Evolutionary conservation across 2,888 invertebrate species (phyloP).

Genomic region (Yponomeuta cagnagella): DNA sequence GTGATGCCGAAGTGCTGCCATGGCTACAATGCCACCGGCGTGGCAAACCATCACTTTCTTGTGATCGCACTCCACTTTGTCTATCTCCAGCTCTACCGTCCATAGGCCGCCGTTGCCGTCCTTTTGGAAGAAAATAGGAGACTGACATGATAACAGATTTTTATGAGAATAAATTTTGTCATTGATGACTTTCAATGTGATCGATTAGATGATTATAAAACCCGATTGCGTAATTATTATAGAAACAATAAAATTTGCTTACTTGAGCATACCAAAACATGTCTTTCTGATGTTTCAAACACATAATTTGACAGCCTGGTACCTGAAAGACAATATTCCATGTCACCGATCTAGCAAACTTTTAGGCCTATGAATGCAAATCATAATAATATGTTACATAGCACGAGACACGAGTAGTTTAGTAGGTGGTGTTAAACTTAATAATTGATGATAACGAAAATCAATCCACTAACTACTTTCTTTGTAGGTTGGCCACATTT

Average conservation of each 20-base stretch:
- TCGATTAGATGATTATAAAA: too few species aligned
- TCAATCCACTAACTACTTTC: too few species aligned
- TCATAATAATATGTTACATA: too few species aligned
- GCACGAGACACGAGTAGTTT: too few species aligned
- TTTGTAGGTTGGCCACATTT: too few species aligned
- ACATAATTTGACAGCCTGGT: slow-evolving; percentile 64
- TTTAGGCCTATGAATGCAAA: too few species aligned
- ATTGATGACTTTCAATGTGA: background rate
- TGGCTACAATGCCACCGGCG: slow-evolving; percentile 82
- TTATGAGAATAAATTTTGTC: background rate
- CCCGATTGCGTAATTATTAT: too few species aligned
- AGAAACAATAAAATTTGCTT: slow-evolving; percentile 27
- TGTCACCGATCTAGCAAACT: too few species aligned
- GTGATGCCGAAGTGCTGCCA: slow-evolving; percentile 81
- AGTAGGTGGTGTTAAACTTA: too few species aligned
- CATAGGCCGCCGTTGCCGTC: slow-evolving; percentile 89
- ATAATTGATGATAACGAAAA: too few species aligned
- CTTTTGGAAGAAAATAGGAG: slow-evolving; percentile 48
- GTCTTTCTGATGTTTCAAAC: slow-evolving; percentile 61
- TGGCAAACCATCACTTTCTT: slow-evolving; percentile 80
- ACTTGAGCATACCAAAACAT: slow-evolving; percentile 87
- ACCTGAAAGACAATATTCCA: slow-evolving; percentile 39
- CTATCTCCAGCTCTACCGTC: slow-evolving; percentile 62
- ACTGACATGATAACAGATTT: background rate
- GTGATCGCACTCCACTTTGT: slow-evolving; percentile 58